Evolutionary conservation across 2,888 invertebrate genomes (phyloP).

Genomic region (Neelides folsomi): DNA sequence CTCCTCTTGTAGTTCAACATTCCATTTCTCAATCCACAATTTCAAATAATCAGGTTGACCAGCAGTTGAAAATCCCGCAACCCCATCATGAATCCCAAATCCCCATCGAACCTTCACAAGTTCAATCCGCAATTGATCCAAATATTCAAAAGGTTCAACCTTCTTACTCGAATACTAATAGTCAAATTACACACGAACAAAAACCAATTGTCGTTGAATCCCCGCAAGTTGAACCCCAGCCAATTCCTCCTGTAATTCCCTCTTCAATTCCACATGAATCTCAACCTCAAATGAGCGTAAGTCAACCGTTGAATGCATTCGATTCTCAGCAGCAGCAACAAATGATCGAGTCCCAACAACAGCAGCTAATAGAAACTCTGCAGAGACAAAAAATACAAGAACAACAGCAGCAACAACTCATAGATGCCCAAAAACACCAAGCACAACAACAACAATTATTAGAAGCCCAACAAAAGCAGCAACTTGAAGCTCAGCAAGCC

Average conservation of each 20-base stretch:
- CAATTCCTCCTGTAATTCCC: conserved; percentile 1
- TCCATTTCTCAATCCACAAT: too few species aligned
- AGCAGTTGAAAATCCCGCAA: too few species aligned
- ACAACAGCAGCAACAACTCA: conserved; percentile 28
- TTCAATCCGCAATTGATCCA: neutral
- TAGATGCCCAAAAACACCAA: conserved; percentile 41
- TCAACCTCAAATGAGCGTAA: neutral
- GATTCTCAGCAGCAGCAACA: neutral
- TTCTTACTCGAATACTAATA: too few species aligned
- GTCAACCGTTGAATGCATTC: conserved; percentile 1
- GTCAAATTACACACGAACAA: too few species aligned
- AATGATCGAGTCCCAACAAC: conserved; percentile 2
- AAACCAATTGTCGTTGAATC: too few species aligned
- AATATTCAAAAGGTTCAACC: too few species aligned
- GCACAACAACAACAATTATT: conserved; percentile 44
- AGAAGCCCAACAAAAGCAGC: conserved; percentile 43
- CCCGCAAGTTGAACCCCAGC: neutral
- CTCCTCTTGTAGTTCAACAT: too few species aligned
- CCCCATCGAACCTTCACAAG: neutral
- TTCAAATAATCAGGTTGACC: too few species aligned
- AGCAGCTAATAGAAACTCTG: neutral
- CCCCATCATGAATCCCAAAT: too few species aligned
- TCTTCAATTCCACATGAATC: neutral
- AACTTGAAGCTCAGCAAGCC: conserved; percentile 40
- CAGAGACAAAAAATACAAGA: conserved; percentile 7